These are phyloP conservation scores for Oxygymnocypris stewartii DNA, from an alignment of 2,113 vertebrate species.

Conservation along the genomic window DNA sequence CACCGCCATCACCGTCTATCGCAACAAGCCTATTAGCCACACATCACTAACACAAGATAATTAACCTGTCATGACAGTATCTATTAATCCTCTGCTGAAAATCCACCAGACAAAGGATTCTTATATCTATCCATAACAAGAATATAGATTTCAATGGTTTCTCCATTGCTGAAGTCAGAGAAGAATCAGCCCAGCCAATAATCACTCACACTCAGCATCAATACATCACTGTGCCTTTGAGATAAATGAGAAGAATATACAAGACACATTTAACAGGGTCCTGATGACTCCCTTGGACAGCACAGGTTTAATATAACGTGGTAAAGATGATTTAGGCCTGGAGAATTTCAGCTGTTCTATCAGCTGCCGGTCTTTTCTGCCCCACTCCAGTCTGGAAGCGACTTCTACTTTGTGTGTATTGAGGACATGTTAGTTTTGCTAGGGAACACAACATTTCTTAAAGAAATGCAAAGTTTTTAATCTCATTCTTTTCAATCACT, in stretches of 20 bases:
- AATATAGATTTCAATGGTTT: neutral
- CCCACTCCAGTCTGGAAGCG: neutral
- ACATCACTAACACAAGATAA: neutral
- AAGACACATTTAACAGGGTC: neutral
- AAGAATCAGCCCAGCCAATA: neutral
- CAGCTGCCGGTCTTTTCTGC: constrained; percentile 39
- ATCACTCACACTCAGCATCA: neutral
- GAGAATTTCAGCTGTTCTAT: constrained; percentile 48
- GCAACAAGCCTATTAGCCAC: no score
- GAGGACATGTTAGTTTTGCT: neutral
- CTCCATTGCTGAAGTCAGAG: neutral
- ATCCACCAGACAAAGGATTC: neutral
- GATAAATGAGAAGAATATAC: neutral
- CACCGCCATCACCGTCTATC: no score
- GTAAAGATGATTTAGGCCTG: neutral
- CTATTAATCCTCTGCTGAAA: neutral
- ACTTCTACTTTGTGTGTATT: neutral
- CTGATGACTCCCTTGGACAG: neutral
- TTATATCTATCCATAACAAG: neutral
- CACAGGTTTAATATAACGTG: neutral
- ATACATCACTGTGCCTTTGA: neutral
- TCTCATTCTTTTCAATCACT: no score
- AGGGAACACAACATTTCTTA: no score
- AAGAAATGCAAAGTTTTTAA: no score
- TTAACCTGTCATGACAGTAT: neutral